Conservation (phyloP, 2,797 vertebrate species). For the Sebastes iracundus region DNA sequence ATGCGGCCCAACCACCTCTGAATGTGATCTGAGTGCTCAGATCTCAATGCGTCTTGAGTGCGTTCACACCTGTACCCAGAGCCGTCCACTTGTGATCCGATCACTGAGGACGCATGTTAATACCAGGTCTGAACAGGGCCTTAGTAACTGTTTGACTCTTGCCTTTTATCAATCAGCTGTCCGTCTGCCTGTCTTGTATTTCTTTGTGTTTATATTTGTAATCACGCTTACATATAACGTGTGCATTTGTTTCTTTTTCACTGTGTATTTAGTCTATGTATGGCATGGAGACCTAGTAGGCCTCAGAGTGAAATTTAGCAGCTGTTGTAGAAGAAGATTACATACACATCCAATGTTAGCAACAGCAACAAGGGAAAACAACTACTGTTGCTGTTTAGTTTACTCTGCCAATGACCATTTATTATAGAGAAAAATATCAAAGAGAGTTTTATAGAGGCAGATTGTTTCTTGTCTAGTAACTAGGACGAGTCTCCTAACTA, state of each 20-base stretch:
- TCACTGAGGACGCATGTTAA: no score
- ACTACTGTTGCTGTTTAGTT: slow-evolving; percentile 1
- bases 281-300: not conserved
- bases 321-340: slow-evolving; percentile 26
- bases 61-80: no score
- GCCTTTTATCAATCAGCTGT: not conserved
- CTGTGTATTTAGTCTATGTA: not conserved
- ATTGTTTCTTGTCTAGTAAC: not conserved
- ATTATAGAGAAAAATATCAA: not conserved
- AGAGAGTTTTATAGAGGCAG: not conserved
- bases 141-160: not conserved
- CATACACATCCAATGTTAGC: slow-evolving; percentile 10
- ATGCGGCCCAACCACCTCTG: no score
- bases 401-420: slow-evolving; percentile 5
- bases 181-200: not conserved
- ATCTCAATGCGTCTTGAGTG: no score
- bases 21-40: no score
- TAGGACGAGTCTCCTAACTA: not conserved
- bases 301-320: slow-evolving; percentile 15
- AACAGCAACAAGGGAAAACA: slow-evolving; percentile 21
- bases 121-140: no score
- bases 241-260: not conserved
- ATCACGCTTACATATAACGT: not conserved
- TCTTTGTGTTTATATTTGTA: not conserved
- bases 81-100: no score